Base-by-base conservation (phyloP, 2,888 invertebrate species). In the Ennomos erosarius region DNA sequence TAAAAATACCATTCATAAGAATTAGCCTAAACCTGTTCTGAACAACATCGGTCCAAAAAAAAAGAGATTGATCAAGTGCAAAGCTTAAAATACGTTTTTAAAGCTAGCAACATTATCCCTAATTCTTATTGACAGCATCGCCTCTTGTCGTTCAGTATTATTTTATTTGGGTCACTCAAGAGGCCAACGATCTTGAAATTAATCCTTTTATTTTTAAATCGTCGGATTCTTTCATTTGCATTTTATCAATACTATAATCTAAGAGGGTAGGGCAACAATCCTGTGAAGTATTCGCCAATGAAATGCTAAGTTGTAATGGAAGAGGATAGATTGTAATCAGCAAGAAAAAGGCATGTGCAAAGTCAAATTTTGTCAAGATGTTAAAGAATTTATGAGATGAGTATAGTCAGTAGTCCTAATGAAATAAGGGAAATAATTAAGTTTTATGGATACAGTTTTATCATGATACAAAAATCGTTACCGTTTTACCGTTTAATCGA, bases 131-230 rank as follows among this genome's bases (percentile, higher is more conserved):
- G 89, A 90, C 88, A 88, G 85, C 77, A 69, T 64, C 71, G 75
- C 78, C 78, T 45, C 55, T n/a, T 79, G 83, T 83, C 82, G 79
- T 77, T 82, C 74, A 72, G 80, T 81, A 81, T 87, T 84, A 85
- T 87, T 83, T 88, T 90, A 90, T 89, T 88, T 90, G 85, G 90
- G 90, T 90, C 89, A 90, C 79, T 85, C 84, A 78, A 71, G 74
- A 82, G 89, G 85, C 73, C 88, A 86, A 79, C 75, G 89, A 86
- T 85, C 90, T 75, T 78, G 59, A 65, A 64, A 70, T 75, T 83
- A 82, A 85, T 83, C 78, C 84, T 85, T 89, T 87, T 88, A 82
- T 87, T 88, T 85, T 83, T 75, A 82, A 81, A 84, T 86, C 85
- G 82, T 81, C 82, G 84, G 74, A 69, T 80, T n/a, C 70, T 68